Evolutionary conservation across 2,113 vertebrate species (phyloP).

Genomic region (Cromileptes altivelis): DNA sequence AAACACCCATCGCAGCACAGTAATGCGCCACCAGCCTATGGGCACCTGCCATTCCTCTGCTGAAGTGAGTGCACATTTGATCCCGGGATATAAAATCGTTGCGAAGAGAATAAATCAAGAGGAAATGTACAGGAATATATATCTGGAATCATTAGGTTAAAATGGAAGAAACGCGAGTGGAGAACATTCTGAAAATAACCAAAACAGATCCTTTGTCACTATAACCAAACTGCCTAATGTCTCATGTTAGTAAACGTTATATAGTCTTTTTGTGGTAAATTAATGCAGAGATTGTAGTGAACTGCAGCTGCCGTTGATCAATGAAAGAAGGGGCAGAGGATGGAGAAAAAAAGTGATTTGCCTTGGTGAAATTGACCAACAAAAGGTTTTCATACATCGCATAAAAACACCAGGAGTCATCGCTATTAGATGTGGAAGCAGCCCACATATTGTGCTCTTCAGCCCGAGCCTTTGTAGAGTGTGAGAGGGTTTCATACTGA

Average conservation of each 20-base stretch:
- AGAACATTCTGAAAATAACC: not conserved
- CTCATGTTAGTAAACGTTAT: not conserved
- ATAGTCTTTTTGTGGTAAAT: not conserved
- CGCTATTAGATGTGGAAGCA: not conserved
- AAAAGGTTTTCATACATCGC: not conserved
- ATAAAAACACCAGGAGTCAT: not conserved
- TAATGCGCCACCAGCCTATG: slow-evolving; percentile 76
- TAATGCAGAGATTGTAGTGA: not conserved
- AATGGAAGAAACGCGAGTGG: accelerated
- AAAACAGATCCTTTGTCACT: not conserved
- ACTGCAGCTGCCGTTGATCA: not conserved
- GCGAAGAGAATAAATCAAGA: not conserved
- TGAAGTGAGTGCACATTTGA: not conserved
- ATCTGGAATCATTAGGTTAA: not conserved
- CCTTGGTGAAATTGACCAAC: not conserved
- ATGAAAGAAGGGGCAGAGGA: not conserved
- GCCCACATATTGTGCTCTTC: not conserved
- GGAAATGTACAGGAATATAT: not conserved
- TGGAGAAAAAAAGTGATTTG: not conserved
- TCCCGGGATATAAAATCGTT: not conserved
- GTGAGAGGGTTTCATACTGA: not conserved
- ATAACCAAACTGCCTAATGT: not conserved
- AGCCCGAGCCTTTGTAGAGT: not conserved
- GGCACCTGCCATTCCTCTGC: slow-evolving; percentile 53
- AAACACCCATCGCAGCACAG: slow-evolving; percentile 62